Evolutionary conservation across 2,888 invertebrate species (phyloP).

Genomic region (Malachius bipustulatus): DNA sequence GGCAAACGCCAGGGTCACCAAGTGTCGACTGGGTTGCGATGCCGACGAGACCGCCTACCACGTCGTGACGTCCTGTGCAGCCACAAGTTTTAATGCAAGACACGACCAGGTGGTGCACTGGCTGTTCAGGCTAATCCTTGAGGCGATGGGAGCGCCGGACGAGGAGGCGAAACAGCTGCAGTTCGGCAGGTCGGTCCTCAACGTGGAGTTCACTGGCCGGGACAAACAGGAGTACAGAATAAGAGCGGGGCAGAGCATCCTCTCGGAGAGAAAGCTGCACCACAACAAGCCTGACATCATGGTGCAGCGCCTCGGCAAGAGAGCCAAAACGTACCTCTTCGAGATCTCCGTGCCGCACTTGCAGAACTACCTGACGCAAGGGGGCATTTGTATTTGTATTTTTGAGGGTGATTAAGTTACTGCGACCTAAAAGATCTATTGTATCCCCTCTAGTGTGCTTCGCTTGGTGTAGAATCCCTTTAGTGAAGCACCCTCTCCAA

Average conservation of each 20-base stretch:
- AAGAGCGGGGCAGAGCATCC: not conserved
- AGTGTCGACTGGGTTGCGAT: constrained; percentile 6
- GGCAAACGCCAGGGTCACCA: not conserved
- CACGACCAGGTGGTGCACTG: constrained; percentile 9
- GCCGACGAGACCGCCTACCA: constrained; percentile 7
- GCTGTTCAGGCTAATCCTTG: not conserved
- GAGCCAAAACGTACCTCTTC: constrained; percentile 2
- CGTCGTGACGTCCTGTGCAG: constrained; percentile 6
- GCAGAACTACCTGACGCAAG: constrained; percentile 5
- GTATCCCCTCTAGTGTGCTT: too few species aligned
- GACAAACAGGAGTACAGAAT: not conserved
- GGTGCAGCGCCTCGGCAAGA: not conserved
- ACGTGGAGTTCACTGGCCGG: too few species aligned
- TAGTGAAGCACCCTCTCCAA: too few species aligned
- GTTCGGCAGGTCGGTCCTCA: not conserved
- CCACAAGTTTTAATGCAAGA: not conserved
- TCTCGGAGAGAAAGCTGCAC: constrained; percentile 3
- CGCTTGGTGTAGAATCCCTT: too few species aligned
- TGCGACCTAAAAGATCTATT: too few species aligned
- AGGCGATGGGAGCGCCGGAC: not conserved
- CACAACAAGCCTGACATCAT: constrained; percentile 14
- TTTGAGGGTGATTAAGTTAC: too few species aligned
- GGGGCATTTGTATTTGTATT: too few species aligned
- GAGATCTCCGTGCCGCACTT: constrained; percentile 12
- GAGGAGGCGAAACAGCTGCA: constrained; percentile 1